Percentiles rank a stretch among this genome's conserved stretches.
Conservation (phyloP, 2,888 invertebrate species). For the Drosophila subquinaria region DNA sequence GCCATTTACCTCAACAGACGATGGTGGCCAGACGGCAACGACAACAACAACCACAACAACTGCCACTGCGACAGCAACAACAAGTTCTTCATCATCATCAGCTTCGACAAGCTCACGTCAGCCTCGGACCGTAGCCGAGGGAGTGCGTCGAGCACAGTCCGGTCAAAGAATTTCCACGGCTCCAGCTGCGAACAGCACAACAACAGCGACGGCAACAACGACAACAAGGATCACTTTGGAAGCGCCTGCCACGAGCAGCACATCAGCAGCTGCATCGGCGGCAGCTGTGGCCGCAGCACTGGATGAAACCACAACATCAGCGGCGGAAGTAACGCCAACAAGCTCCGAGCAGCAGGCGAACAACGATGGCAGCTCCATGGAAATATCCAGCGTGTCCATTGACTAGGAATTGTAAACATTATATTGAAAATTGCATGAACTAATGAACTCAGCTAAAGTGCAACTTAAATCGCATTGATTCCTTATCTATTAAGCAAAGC, state of each 20-base stretch:
- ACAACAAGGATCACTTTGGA: conserved; percentile 20
- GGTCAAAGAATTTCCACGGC: conserved; percentile 17
- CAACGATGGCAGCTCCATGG: conserved; percentile 81
- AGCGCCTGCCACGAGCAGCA: conserved; percentile 33
- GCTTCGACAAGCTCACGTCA: conserved; percentile 24
- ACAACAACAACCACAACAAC: conserved; percentile 21
- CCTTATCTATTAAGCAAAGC: background rate
- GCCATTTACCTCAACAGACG: conserved; percentile 35
- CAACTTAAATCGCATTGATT: background rate
- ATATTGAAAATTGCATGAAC: conserved; percentile 22
- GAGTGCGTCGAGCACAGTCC: conserved; percentile 55
- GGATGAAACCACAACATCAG: conserved; percentile 12
- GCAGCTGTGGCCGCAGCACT: conserved; percentile 16
- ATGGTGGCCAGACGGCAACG: conserved; percentile 25
- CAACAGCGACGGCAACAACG: conserved; percentile 11
- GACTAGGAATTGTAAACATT: conserved; percentile 70
- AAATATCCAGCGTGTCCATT: conserved; percentile 84
- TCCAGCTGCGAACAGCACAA: conserved; percentile 43
- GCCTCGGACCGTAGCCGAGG: conserved; percentile 42
- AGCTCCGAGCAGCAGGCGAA: conserved; percentile 26
- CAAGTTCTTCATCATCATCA: conserved; percentile 15
- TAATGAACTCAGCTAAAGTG: conserved; percentile 20
- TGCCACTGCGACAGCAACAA: conserved; percentile 6
- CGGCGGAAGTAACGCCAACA: conserved; percentile 11
- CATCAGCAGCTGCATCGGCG: conserved; percentile 16